phyloP scores from a whole-genome alignment of 2,888 invertebrate genomes.

The Agrochola lychnidis region DNA sequence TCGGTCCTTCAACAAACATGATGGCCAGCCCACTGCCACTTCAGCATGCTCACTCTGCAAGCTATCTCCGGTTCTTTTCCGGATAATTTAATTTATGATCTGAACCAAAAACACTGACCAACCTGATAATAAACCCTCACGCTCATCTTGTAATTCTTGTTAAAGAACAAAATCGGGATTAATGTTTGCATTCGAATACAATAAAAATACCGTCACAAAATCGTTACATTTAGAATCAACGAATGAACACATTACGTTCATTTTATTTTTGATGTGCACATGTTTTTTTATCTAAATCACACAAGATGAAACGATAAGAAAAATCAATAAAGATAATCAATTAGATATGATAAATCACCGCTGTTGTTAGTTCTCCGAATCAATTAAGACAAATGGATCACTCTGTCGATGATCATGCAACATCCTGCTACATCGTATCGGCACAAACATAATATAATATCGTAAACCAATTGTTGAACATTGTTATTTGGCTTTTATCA shows the following conservation, averaged over 20 bases:
- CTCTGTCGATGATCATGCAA: constrained; percentile 17
- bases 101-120: neutral
- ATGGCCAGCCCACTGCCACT: neutral
- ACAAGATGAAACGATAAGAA: constrained; percentile 33
- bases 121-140: no score
- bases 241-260: neutral
- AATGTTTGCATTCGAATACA: neutral
- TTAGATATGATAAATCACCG: constrained; percentile 26
- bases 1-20: neutral
- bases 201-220: neutral
- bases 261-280: constrained; percentile 1
- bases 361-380: constrained; percentile 24
- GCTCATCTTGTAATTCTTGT: neutral
- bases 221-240: neutral
- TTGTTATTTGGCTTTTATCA: constrained; percentile 43
- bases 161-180: neutral
- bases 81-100: neutral
- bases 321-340: constrained; percentile 30
- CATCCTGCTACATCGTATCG: constrained; percentile 1
- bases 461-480: constrained; percentile 21
- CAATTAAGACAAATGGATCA: constrained; percentile 41
- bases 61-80: neutral
- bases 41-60: neutral
- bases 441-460: constrained; percentile 12
- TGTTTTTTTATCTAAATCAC: constrained; percentile 12